Conservation (phyloP, 2,797 vertebrate genomes). For the Labeo calbasu region DNA sequence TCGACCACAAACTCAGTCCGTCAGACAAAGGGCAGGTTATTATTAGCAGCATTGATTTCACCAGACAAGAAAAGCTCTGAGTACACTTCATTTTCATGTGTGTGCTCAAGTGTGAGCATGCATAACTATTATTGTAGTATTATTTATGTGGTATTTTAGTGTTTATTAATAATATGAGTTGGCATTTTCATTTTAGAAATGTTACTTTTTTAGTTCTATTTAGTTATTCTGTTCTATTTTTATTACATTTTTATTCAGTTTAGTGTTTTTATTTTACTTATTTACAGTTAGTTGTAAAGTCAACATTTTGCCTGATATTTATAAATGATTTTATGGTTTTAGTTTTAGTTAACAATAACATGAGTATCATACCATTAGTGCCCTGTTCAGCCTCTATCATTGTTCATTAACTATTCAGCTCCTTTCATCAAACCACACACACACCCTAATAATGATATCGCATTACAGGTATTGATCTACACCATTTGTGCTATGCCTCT, state of each 20-base stretch:
- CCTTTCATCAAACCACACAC: slow-evolving; percentile 46
- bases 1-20: not conserved
- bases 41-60: slow-evolving; percentile 54
- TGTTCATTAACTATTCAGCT: slow-evolving; percentile 51
- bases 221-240: too few species aligned
- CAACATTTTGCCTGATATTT: not conserved
- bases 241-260: too few species aligned
- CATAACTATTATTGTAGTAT: not conserved
- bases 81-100: slow-evolving; percentile 4
- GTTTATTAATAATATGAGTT: not conserved
- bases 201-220: not conserved
- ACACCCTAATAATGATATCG: slow-evolving; percentile 59
- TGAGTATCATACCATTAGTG: slow-evolving; percentile 37
- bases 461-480: slow-evolving; percentile 62
- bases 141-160: not conserved
- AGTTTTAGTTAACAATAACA: not conserved
- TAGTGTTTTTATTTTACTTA: too few species aligned
- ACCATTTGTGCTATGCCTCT: slow-evolving; percentile 48
- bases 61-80: slow-evolving; percentile 33
- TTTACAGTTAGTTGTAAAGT: too few species aligned
- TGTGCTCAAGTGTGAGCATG: slow-evolving; percentile 21
- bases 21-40: slow-evolving; percentile 41
- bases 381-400: slow-evolving; percentile 13
- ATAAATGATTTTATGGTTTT: not conserved
- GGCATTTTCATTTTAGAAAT: not conserved